A percentile compares a stretch with the other conserved stretches of the same genome.
These are phyloP conservation scores for Ctenodactylus gundi DNA, from an alignment of 2,113 vertebrate genomes.

Conservation along the genomic window DNA sequence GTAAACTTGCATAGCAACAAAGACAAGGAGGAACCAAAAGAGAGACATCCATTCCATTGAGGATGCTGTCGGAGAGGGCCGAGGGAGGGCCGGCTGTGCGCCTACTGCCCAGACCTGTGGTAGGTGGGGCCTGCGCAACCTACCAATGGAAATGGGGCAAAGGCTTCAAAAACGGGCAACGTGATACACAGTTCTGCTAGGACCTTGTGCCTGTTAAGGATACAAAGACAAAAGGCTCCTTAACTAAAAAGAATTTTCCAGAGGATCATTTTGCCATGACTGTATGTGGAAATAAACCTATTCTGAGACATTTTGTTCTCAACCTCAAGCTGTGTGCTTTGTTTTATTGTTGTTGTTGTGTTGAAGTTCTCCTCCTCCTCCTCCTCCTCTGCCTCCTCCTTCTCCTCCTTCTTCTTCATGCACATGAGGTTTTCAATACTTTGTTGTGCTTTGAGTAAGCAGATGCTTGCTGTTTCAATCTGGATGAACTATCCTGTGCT, in stretches of 20 bases:
- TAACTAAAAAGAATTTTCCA: slow-evolving; percentile 52
- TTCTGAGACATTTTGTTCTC: slow-evolving; percentile 65
- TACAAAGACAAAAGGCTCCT: slow-evolving; percentile 25
- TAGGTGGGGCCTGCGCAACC: too few relatives aligned
- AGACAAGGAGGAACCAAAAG: slow-evolving; percentile 10
- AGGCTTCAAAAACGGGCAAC: background rate
- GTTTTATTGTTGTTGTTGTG: too few relatives aligned
- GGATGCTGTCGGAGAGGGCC: background rate
- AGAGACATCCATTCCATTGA: background rate
- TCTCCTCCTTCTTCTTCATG: background rate
- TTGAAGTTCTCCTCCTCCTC: fast-evolving
- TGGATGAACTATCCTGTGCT: background rate
- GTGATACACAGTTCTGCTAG: background rate
- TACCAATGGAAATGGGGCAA: background rate
- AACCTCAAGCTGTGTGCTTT: slow-evolving; percentile 35
- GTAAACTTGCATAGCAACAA: background rate
- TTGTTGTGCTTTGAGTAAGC: slow-evolving; percentile 19
- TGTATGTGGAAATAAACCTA: slow-evolving; percentile 49
- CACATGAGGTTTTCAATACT: slow-evolving; percentile 32
- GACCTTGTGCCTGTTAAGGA: background rate
- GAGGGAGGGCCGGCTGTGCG: too few relatives aligned
- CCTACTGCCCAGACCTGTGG: too few relatives aligned
- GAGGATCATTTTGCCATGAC: slow-evolving; percentile 53
- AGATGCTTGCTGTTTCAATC: background rate
- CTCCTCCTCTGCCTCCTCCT: background rate